Evolutionary conservation across 1,140 invertebrate genomes (phyloP).

Genomic region (Drosophila carrolli): DNA sequence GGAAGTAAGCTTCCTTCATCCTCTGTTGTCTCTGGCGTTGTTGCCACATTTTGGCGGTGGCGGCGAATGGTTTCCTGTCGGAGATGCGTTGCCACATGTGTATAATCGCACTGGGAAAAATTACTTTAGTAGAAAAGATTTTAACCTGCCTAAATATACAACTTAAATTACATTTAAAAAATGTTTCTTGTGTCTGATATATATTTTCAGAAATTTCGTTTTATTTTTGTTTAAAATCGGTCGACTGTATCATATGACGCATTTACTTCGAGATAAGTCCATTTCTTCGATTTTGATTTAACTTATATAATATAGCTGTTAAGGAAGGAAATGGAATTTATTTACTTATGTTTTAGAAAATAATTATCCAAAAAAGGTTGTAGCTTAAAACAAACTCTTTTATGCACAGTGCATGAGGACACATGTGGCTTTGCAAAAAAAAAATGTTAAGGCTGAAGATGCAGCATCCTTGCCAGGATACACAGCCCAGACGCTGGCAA

Average conservation of each 20-base stretch:
- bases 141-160: too few relatives aligned
- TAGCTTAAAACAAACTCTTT: background rate
- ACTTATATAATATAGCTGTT: background rate
- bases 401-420: background rate
- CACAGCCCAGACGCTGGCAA: slow-evolving; percentile 61
- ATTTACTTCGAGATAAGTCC: too few relatives aligned
- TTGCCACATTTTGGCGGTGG: slow-evolving; percentile 79
- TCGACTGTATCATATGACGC: too few relatives aligned
- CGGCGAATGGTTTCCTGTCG: slow-evolving; percentile 77
- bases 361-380: too few relatives aligned
- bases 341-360: too few relatives aligned
- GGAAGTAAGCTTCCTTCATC: slow-evolving; percentile 61
- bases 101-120: slow-evolving; percentile 12
- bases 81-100: slow-evolving; percentile 73
- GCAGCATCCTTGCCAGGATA: slow-evolving; percentile 58
- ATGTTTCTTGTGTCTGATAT: too few relatives aligned
- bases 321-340: too few relatives aligned
- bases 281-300: too few relatives aligned
- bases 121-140: background rate
- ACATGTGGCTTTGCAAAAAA: slow-evolving; percentile 25
- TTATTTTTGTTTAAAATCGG: too few relatives aligned
- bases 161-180: too few relatives aligned
- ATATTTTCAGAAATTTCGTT: too few relatives aligned
- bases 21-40: slow-evolving; percentile 60
- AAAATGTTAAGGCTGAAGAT: slow-evolving; percentile 48